Evolutionary conservation across 2,888 invertebrate species (phyloP), one percentile per base, ranked within the genome.

Genomic region (Heliconius charithonia): DNA sequence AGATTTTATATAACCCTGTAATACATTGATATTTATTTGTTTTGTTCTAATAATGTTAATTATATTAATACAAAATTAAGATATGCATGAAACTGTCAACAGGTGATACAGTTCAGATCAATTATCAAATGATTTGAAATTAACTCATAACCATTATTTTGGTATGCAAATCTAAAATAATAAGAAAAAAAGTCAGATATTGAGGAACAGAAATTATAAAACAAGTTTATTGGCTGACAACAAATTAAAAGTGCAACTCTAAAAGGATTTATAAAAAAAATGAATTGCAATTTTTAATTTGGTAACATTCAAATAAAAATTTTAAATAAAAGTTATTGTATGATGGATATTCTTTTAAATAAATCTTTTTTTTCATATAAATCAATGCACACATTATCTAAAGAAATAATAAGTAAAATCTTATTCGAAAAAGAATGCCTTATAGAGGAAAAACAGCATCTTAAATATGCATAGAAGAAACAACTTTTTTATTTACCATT

Each of bases 1-100:
- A 27, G 16, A 59, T 72, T 59, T 72, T 7, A 59, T 59, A 59
- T 32, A 72, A 37, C 72, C 32, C 59, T 72, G 32, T 37, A 72
- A 56, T 72, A 32, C 56, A 71, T 6, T 70, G 25, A 59, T n/a
- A 13, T 56, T 59, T 56, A 13, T 72, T 37, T 25, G 13, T 56
- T 41, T 45, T 45, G 69, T 69, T 69, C 41, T 69, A 69, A 67
- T 66, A 32, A 41, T 37, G n/a, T n/a, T 32, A n/a, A 37, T 1
- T 67, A n/a, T 7, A 37, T 67, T 67, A 67, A 27, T 37, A 67
- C 25, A 69, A 25, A 41, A 41, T 27, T 41, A 45, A 13, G 41
- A 69, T 69, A 45, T 69, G 41, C 69, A 69, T 25, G 25, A 69
- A 69, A 25, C 41, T 69, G 69, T 25, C 25, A 13, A 41, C 37